Evolutionary conservation across 2,113 vertebrate species (phyloP).

Genomic region (Chlorodrepanis virens): DNA sequence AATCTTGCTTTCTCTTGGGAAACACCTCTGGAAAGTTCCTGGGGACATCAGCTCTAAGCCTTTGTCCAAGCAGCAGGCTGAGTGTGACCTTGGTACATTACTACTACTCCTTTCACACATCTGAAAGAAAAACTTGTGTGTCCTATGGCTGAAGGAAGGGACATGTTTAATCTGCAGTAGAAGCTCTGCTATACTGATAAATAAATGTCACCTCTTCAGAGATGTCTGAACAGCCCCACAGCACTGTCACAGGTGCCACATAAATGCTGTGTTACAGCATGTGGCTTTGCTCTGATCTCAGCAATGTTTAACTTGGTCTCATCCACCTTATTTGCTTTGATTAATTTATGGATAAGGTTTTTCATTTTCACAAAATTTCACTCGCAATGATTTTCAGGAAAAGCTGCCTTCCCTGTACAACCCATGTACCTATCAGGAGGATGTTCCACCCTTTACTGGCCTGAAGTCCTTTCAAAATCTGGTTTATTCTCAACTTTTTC

Average conservation of each 20-base stretch:
- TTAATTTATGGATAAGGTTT: neutral
- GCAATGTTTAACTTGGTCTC: neutral
- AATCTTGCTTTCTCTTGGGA: neutral
- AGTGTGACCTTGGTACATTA: neutral
- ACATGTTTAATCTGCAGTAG: neutral
- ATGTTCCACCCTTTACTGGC: neutral
- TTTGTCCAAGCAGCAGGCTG: neutral
- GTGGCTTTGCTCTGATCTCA: neutral
- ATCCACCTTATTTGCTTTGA: neutral
- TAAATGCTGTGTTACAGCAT: neutral
- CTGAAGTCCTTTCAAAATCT: neutral
- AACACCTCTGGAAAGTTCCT: neutral
- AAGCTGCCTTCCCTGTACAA: neutral
- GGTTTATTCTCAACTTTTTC: neutral
- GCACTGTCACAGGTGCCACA: neutral
- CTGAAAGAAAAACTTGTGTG: neutral
- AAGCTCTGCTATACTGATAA: neutral
- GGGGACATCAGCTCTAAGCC: neutral
- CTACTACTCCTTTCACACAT: neutral
- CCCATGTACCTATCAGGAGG: accelerated
- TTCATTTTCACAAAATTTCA: neutral
- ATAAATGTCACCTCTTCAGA: neutral
- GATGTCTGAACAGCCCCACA: neutral
- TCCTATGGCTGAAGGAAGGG: neutral
- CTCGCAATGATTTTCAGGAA: neutral